Evolutionary conservation across 2,113 vertebrate species (phyloP).

Genomic region (Neodon shergylaensis): DNA sequence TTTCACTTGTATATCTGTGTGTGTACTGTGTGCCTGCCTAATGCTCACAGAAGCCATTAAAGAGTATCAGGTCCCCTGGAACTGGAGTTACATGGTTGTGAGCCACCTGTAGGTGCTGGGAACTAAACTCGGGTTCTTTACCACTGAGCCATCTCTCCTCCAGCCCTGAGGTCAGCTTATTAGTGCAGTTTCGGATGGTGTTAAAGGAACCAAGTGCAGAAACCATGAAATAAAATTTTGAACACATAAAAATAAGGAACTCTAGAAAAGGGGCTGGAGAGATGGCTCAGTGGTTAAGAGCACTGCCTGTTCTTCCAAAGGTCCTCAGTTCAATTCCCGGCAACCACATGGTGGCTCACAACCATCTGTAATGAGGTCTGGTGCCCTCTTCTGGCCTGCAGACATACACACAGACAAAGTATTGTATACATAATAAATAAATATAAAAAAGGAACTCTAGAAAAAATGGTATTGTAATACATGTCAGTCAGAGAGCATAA

Average conservation of each 20-base stretch:
- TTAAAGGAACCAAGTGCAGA: background rate
- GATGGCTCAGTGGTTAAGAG: too few relatives aligned
- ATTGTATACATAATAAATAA: too few relatives aligned
- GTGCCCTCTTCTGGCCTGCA: too few relatives aligned
- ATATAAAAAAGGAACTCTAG: background rate
- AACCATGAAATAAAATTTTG: constrained; percentile 1
- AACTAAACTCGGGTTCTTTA: background rate
- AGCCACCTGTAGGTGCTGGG: background rate
- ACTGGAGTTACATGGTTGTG: background rate
- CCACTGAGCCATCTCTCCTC: too few relatives aligned
- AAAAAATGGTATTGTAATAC: background rate
- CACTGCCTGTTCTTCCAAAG: too few relatives aligned
- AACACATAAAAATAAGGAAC: background rate
- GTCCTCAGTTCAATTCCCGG: too few relatives aligned
- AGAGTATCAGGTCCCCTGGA: background rate
- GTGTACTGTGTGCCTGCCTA: background rate
- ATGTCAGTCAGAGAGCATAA: background rate
- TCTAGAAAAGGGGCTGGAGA: background rate
- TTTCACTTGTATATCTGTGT: background rate
- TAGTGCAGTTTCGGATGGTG: background rate
- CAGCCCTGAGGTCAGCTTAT: background rate
- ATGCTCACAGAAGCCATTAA: background rate
- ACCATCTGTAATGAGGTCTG: too few relatives aligned
- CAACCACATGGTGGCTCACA: too few relatives aligned
- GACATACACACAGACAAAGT: too few relatives aligned